Evolutionary conservation across 2,113 vertebrate species (phyloP).

Genomic region (Oncorhynchus nerka): DNA sequence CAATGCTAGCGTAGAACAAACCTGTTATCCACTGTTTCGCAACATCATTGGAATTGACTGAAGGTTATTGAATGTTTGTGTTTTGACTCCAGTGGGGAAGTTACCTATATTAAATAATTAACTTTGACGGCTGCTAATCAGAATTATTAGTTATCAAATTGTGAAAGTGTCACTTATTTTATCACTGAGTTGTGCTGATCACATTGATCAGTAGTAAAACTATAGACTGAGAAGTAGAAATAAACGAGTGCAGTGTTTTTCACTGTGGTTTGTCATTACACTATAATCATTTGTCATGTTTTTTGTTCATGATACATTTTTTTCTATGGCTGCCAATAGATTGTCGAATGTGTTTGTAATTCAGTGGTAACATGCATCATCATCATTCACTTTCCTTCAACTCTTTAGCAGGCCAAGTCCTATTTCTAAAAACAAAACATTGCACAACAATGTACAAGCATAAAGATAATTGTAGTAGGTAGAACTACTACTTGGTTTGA

Average conservation of each 20-base stretch:
- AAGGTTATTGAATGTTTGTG: conserved; percentile 21
- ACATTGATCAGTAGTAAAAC: conserved; percentile 98
- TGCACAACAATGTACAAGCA: conserved; percentile 95
- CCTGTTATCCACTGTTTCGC: conserved; percentile 62
- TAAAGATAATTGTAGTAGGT: conserved; percentile 95
- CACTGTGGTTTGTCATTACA: conserved; percentile 90
- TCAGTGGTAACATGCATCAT: conserved; percentile 91
- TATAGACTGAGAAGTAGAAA: conserved; percentile 64
- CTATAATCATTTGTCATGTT: conserved; percentile 75
- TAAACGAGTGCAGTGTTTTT: conserved; percentile 90
- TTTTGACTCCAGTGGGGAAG: conserved; percentile 78
- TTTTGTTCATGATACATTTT: conserved; percentile 54
- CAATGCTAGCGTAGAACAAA: conserved; percentile 71
- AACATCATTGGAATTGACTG: conserved; percentile 62
- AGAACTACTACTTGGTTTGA: conserved; percentile 95
- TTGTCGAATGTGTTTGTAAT: conserved; percentile 92
- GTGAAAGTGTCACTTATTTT: conserved; percentile 74
- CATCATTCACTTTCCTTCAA: conserved; percentile 80
- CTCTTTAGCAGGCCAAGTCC: conserved; percentile 83
- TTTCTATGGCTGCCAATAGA: conserved; percentile 80
- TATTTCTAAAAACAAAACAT: conserved; percentile 82
- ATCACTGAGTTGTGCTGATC: conserved; percentile 94
- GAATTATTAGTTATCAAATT: conserved; percentile 80
- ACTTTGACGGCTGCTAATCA: conserved; percentile 86
- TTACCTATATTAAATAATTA: conserved; percentile 46